These are phyloP conservation scores for Cacatua alba DNA, from an alignment of 2,113 vertebrate genomes.

Conservation along the genomic window DNA sequence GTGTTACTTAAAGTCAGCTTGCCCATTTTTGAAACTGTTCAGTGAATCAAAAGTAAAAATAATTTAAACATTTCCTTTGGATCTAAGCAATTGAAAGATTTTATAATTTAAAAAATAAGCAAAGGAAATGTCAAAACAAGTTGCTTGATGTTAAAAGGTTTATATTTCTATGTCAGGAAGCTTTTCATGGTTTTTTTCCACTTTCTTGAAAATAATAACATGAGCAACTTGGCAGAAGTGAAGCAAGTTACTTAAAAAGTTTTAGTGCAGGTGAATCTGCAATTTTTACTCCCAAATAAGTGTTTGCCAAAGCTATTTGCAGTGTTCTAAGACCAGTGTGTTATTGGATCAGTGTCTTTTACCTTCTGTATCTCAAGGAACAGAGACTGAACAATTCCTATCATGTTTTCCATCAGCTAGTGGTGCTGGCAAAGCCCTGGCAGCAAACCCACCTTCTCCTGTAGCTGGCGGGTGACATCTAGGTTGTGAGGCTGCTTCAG, in stretches of 20 bases:
- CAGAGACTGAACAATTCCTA: background rate
- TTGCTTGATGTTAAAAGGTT: background rate
- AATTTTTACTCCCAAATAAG: background rate
- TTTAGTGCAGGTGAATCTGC: background rate
- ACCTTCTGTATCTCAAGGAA: background rate
- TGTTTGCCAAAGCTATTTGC: background rate
- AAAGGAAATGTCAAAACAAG: background rate
- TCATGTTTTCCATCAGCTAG: background rate
- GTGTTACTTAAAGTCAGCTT: background rate
- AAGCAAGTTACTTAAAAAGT: background rate
- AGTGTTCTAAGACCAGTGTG: background rate
- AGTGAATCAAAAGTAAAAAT: background rate
- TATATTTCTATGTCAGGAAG: rapidly evolving
- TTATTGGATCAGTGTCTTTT: background rate
- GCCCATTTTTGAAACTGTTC: background rate
- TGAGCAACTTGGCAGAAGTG: background rate
- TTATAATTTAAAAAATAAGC: background rate
- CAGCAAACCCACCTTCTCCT: background rate
- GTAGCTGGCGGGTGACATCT: rapidly evolving
- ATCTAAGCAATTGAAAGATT: background rate
- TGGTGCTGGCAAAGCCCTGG: background rate
- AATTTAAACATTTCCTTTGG: background rate
- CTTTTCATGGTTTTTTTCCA: background rate
- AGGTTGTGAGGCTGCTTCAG: background rate
- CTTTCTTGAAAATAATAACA: background rate